phyloP scores from a whole-genome alignment of 2,113 vertebrate species.

The Mirounga angustirostris region DNA sequence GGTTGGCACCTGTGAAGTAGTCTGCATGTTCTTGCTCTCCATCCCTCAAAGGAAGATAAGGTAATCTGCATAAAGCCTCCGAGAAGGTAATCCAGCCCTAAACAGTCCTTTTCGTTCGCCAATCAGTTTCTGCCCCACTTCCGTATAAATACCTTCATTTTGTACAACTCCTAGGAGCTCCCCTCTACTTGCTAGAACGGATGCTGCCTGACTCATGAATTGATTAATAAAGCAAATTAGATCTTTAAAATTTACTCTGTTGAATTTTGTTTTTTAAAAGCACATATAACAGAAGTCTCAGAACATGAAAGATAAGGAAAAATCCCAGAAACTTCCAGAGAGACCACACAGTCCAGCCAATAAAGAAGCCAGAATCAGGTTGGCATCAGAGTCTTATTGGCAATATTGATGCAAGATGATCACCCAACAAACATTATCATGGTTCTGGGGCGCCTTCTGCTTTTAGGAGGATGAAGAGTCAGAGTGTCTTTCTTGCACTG shows the following conservation, averaged over 20 bases:
- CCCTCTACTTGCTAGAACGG: background rate
- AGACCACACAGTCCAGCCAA: background rate
- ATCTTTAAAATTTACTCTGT: background rate
- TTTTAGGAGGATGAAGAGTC: background rate
- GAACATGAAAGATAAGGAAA: background rate
- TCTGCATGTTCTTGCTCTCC: background rate
- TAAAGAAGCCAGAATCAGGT: background rate
- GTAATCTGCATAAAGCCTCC: background rate
- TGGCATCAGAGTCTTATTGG: background rate
- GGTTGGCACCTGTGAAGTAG: background rate
- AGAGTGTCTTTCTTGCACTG: background rate
- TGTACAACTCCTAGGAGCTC: background rate
- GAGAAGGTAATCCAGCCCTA: background rate
- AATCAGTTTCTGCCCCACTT: background rate
- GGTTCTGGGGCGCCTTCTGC: background rate
- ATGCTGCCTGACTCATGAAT: background rate
- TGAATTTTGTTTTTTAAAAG: background rate
- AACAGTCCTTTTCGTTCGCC: background rate
- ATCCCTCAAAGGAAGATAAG: background rate
- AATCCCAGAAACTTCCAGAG: background rate
- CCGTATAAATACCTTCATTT: background rate
- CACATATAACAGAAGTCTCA: background rate
- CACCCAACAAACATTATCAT: background rate
- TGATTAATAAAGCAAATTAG: background rate
- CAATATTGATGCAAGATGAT: background rate